Evolutionary conservation across 2,113 vertebrate species (phyloP), one percentile per base, ranked within the genome.

Genomic region (Pelecanoides urinatrix): DNA sequence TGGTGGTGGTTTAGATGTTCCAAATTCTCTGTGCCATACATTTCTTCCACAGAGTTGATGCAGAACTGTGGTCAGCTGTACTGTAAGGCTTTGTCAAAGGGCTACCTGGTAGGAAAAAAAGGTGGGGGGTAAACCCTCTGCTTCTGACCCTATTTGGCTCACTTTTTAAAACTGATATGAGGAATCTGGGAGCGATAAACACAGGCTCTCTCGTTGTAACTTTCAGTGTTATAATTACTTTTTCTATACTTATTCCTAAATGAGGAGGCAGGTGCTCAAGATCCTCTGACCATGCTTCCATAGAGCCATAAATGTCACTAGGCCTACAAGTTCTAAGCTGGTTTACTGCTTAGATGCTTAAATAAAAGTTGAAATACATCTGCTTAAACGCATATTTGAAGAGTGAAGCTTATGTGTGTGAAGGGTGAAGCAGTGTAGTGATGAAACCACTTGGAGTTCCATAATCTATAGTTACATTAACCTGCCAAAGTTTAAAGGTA

Each of bases 221-320:
- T 53, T 44, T 7, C 49, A 53, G 17, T 73, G 7, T 40, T 40
- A 29, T 3, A 76, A 42, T 8, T 61, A 3, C 20, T 81, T 52
- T 58, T 55, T 34, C 29, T n/a, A 7, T 34, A 8, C 5, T 49
- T 52, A n/a, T 40, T 72, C 23, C 15, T 62, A 81, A 73, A 62
- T 27, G 7, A 42, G 9, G 30, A 58, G 30, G 3, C 6, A 20
- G 2, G 0, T 32, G 23, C 16, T 80, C 27, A 32, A 29, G 34
- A 20, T 40, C 3, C 7, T 81, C 32, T 68, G 59, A 26, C 25
- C n/a, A 53, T 63, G 26, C 18, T 55, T 77, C 25, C 21, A n/a
- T 1, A 53, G 42, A 49, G 44, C 8, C 0, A 0, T 9, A 70
- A 55, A 14, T 42, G 49, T 25, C 29, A 32, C 38, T 66, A 59